Evolutionary conservation across 2,888 invertebrate genomes (phyloP).

Genomic region (Venusia cambrica): DNA sequence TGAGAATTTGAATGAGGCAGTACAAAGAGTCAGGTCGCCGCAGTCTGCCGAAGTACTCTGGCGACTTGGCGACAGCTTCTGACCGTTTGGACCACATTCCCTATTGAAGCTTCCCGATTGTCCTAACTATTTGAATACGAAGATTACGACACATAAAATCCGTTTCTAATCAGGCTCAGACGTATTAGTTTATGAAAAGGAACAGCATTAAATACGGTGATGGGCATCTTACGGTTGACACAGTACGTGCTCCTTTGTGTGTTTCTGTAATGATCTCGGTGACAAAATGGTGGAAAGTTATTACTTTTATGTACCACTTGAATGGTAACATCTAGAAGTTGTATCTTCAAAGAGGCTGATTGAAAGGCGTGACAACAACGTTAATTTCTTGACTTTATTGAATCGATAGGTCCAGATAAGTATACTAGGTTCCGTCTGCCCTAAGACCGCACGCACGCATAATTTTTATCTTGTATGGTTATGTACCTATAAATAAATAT

Average conservation of each 20-base stretch:
- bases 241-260: conserved; percentile 11
- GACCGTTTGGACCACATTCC: conserved; percentile 60
- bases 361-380: no score
- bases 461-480: no score
- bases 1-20: conserved; percentile 67
- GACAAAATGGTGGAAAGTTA: conserved; percentile 4
- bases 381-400: no score
- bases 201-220: conserved; percentile 21
- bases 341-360: no score
- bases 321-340: no score
- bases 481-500: no score
- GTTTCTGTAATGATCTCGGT: conserved; percentile 9
- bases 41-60: conserved; percentile 8
- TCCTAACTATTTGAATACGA: conserved; percentile 30
- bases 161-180: conserved; percentile 29
- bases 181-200: conserved; percentile 22
- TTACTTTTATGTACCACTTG: no score
- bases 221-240: conserved; percentile 23
- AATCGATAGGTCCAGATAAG: no score
- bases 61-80: conserved; percentile 51
- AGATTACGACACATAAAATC: conserved; percentile 33
- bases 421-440: no score
- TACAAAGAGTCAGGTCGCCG: conserved; percentile 43
- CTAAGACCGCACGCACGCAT: no score
- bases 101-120: conserved; percentile 36